Evolutionary conservation across 64 coral and sea anemone genomes (phyloP).

Genomic region (Dendrophyllia cribrosa): DNA sequence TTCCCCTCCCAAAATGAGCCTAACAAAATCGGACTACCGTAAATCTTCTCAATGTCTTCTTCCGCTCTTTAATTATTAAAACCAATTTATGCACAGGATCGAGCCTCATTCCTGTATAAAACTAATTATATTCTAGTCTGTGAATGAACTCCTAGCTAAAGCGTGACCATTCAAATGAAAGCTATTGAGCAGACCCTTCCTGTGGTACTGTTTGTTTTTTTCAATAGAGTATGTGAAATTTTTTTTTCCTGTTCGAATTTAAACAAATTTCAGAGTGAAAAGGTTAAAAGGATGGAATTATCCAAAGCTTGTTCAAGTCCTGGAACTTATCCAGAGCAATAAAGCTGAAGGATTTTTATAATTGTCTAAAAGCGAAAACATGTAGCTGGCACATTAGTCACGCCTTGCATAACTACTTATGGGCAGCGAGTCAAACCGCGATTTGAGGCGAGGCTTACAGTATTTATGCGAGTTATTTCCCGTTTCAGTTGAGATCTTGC

Average conservation of each 20-base stretch:
- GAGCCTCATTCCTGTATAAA: no score
- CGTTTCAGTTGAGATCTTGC: background rate
- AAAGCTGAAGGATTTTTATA: background rate
- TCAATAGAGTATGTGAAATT: no score
- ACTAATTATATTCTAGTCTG: no score
- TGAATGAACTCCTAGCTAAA: no score
- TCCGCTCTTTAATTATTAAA: conserved; percentile 16
- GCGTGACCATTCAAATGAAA: no score
- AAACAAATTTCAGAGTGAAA: no score
- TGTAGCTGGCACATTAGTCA: background rate
- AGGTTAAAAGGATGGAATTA: background rate
- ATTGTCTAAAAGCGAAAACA: no score
- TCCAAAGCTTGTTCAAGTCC: background rate
- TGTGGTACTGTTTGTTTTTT: no score
- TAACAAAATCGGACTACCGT: conserved; percentile 26
- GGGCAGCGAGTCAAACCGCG: conserved; percentile 13
- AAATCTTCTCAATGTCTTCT: background rate
- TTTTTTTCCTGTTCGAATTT: no score
- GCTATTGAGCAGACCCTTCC: no score
- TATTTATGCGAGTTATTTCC: background rate
- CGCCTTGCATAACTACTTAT: background rate
- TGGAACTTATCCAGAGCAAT: background rate
- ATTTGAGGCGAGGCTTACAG: conserved; percentile 14
- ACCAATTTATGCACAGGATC: background rate
- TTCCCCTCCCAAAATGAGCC: conserved; percentile 19